Conservation (phyloP, 1,140 invertebrate genomes). For the Helicoverpa armigera region DNA sequence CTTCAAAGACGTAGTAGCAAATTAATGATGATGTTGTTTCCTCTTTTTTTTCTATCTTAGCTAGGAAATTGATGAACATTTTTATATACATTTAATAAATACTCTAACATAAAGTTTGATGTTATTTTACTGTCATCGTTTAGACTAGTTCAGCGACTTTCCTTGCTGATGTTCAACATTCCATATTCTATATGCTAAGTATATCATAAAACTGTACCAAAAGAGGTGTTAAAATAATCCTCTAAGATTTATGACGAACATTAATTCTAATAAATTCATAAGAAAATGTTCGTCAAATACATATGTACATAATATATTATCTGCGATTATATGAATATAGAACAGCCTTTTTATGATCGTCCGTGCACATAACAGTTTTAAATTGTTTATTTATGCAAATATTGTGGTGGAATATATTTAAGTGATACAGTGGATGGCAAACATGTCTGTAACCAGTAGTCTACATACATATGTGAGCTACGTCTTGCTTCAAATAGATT, state of each 20-base stretch:
- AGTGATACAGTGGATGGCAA: neutral
- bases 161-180: too few relatives aligned
- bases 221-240: neutral
- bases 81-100: too few relatives aligned
- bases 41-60: too few relatives aligned
- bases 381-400: slow-evolving; percentile 34
- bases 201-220: neutral
- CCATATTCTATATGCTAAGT: neutral
- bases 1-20: too few relatives aligned
- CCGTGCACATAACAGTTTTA: slow-evolving; percentile 5
- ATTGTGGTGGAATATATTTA: neutral
- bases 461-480: neutral
- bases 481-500: neutral
- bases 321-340: neutral
- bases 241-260: slow-evolving; percentile 6
- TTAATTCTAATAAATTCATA: slow-evolving; percentile 24
- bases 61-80: too few relatives aligned
- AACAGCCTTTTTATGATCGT: neutral
- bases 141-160: too few relatives aligned
- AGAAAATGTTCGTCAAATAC: neutral
- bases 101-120: too few relatives aligned
- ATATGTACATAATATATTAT: neutral
- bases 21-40: too few relatives aligned
- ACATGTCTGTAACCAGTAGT: slow-evolving; percentile 1
- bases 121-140: too few relatives aligned